Conservation (phyloP, 2,797 vertebrate genomes). For the Molothrus ater region DNA sequence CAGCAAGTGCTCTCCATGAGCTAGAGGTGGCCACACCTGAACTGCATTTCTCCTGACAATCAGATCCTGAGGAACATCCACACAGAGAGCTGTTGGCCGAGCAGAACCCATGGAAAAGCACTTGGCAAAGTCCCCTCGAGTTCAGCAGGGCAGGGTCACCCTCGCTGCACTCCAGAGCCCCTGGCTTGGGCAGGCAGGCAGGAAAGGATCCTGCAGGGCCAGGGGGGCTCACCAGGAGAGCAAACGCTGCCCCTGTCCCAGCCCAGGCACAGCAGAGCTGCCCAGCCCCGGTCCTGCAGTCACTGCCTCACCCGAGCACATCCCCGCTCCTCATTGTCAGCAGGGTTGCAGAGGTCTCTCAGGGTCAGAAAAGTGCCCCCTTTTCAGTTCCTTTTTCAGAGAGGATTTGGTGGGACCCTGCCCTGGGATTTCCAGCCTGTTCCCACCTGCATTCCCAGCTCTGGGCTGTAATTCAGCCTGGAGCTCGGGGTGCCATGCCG, state of each 20-base stretch:
- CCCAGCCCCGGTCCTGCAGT: fast-evolving
- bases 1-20: not conserved
- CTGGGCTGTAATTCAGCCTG: not conserved
- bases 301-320: not conserved
- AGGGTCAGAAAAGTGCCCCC: fast-evolving
- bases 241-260: fast-evolving
- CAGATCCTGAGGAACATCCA: not conserved
- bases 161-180: not conserved
- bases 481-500: not conserved
- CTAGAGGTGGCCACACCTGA: not conserved
- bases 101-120: not conserved
- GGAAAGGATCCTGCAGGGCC: not conserved
- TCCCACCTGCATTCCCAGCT: not conserved
- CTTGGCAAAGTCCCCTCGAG: fast-evolving
- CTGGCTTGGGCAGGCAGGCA: not conserved
- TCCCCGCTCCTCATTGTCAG: fast-evolving
- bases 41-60: not conserved
- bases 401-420: not conserved
- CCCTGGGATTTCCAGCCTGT: fast-evolving
- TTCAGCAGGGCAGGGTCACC: not conserved
- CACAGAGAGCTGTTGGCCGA: not conserved
- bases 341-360: fast-evolving
- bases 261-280: fast-evolving
- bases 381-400: not conserved
- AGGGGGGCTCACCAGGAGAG: not conserved